Evolutionary conservation across 2,113 vertebrate genomes (phyloP).

Genomic region (Pampusana beccarii): DNA sequence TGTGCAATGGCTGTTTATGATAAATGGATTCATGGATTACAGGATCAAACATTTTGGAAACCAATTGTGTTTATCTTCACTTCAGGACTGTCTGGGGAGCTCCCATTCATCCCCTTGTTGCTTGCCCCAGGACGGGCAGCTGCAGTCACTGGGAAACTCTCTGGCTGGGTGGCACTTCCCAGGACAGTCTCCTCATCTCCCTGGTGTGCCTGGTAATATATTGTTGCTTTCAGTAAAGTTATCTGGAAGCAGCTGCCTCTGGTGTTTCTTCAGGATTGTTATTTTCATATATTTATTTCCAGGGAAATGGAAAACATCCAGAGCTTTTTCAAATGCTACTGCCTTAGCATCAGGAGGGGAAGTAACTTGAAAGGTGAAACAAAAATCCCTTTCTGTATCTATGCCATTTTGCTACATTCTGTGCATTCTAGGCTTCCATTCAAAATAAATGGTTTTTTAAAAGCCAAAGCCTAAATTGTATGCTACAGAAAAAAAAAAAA

Average conservation of each 20-base stretch:
- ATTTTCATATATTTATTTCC: not conserved
- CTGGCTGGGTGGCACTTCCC: not conserved
- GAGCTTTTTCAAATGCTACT: not conserved
- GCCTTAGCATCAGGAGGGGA: not conserved
- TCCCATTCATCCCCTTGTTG: not conserved
- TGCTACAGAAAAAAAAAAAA: not conserved
- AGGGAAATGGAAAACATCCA: not conserved
- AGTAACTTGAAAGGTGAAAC: conserved; percentile 19
- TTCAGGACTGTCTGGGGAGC: not conserved
- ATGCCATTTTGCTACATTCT: not conserved
- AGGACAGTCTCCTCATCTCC: not conserved
- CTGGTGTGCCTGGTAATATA: not conserved
- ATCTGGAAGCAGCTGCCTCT: not conserved
- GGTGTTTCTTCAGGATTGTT: not conserved
- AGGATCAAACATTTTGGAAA: conserved; percentile 6
- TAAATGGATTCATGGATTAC: not conserved
- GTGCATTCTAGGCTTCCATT: conserved; percentile 1
- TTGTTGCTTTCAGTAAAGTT: not conserved
- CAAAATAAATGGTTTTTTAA: not conserved
- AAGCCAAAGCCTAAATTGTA: not conserved
- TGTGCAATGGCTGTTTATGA: conserved; percentile 12
- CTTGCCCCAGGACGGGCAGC: not conserved
- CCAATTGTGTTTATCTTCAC: not conserved
- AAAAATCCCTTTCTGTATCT: not conserved
- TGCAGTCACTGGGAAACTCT: not conserved